A percentile compares a stretch with the other conserved stretches of the same genome.
These are phyloP conservation scores for Eretmochelys imbricata DNA, from an alignment of 2,113 vertebrate genomes.

Conservation along the genomic window DNA sequence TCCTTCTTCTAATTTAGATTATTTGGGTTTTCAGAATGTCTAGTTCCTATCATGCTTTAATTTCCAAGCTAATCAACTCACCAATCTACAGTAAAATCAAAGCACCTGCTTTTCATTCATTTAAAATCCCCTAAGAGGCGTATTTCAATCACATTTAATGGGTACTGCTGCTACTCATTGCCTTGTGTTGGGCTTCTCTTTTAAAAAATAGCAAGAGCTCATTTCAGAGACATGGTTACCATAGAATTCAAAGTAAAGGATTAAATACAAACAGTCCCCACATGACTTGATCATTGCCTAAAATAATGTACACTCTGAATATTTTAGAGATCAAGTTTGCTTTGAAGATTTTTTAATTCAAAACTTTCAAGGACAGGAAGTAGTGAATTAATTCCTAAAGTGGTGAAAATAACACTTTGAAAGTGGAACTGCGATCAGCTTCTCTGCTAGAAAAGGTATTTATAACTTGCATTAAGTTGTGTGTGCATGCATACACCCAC, in stretches of 20 bases:
- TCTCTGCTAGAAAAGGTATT: neutral
- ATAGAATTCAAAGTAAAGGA: neutral
- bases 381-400: neutral
- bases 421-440: neutral
- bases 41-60: neutral
- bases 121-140: conserved; percentile 5
- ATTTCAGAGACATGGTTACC: neutral
- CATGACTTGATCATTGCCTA: neutral
- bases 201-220: neutral
- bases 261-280: neutral
- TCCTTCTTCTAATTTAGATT: neutral
- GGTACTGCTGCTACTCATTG: accelerated
- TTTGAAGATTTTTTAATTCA: conserved; percentile 6
- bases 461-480: neutral
- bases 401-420: neutral
- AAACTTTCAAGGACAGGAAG: neutral
- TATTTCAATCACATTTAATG: neutral
- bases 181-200: neutral
- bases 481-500: accelerated
- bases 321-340: neutral
- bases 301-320: conserved; percentile 5
- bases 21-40: neutral
- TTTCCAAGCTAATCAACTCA: conserved; percentile 26
- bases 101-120: conserved; percentile 13
- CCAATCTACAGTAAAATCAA: conserved; percentile 4